These are phyloP conservation scores for Orchesella cincta DNA, from an alignment of 1,140 invertebrate genomes.

Conservation along the genomic window DNA sequence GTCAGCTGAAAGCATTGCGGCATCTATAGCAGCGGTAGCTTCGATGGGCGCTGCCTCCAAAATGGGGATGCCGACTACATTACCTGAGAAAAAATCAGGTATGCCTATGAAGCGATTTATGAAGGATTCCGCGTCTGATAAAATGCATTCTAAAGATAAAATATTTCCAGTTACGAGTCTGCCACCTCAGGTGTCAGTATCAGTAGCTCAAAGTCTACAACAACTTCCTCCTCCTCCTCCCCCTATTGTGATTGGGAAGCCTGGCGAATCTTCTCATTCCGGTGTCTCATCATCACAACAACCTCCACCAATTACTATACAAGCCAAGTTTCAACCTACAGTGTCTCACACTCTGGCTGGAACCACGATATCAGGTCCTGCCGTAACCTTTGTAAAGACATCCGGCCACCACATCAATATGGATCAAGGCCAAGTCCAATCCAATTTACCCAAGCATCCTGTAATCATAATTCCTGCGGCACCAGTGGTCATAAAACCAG, in stretches of 20 bases:
- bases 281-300: not conserved
- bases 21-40: not conserved
- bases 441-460: not conserved
- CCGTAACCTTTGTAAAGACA: constrained; percentile 1
- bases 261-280: not conserved
- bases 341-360: not conserved
- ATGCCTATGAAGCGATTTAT: constrained; percentile 3
- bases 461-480: not conserved
- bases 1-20: not conserved
- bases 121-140: not conserved
- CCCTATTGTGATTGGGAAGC: not conserved
- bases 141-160: not conserved
- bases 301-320: constrained; percentile 10
- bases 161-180: not conserved
- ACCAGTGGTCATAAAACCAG: not conserved
- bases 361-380: not conserved
- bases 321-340: constrained; percentile 13
- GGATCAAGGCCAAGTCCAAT: not conserved
- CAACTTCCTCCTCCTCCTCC: not conserved
- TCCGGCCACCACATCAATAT: not conserved
- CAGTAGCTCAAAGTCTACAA: not conserved
- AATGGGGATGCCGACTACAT: not conserved
- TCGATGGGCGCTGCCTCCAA: not conserved
- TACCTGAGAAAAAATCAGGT: not conserved
- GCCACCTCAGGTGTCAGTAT: not conserved